Evolutionary conservation across 2,797 vertebrate genomes (phyloP).

Genomic region (Enteromius trimaculatus): DNA sequence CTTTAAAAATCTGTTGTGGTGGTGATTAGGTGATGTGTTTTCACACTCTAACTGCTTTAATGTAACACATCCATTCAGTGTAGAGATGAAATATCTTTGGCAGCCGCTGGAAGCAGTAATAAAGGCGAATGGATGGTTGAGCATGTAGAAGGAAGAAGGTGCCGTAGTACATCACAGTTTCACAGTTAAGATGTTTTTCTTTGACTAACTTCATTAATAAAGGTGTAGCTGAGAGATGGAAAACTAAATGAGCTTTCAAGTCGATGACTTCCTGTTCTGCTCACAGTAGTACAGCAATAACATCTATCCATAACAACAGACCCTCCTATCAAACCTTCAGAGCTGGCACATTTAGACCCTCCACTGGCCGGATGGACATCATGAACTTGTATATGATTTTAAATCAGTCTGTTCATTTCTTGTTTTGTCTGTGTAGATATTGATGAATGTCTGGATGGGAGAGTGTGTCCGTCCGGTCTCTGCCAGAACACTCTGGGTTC

Average conservation of each 20-base stretch:
- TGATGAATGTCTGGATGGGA: constrained; percentile 84
- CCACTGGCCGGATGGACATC: background rate
- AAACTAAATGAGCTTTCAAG: constrained; percentile 28
- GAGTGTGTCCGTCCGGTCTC: constrained; percentile 84
- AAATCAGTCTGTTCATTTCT: background rate
- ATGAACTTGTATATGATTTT: background rate
- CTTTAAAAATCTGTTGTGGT: constrained; percentile 18
- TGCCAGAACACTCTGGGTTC: constrained; percentile 87
- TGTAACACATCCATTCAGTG: constrained; percentile 25
- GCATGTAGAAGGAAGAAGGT: background rate
- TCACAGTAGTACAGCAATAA: constrained; percentile 44
- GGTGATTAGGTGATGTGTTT: constrained; percentile 26
- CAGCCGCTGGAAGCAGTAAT: constrained; percentile 12
- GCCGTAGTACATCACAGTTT: constrained; percentile 31
- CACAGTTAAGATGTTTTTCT: constrained; percentile 35
- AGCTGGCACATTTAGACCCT: background rate
- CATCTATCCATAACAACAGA: constrained; percentile 42
- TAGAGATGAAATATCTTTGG: constrained; percentile 24
- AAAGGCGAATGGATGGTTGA: constrained; percentile 29
- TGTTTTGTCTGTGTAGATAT: constrained; percentile 77
- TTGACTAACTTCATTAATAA: constrained; percentile 45
- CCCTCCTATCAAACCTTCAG: constrained; percentile 22
- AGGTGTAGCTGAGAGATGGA: background rate
- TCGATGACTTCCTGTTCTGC: constrained; percentile 37
- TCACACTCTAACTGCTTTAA: constrained; percentile 15